phyloP scores from a whole-genome alignment of 2,113 vertebrate genomes.

The Struthidea cinerea region DNA sequence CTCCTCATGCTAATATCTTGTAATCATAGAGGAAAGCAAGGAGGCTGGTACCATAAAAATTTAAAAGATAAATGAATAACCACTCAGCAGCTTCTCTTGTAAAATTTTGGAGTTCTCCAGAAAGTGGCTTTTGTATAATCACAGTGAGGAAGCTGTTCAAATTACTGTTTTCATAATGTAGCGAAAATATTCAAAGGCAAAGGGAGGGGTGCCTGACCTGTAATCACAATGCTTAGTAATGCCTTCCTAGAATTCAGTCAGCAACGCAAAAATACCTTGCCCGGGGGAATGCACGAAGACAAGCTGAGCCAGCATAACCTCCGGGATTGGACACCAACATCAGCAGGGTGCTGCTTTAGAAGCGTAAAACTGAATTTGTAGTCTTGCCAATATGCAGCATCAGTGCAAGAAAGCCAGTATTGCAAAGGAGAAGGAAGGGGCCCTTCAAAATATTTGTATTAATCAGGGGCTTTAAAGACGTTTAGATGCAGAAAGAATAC shows the following conservation, averaged over 20 bases:
- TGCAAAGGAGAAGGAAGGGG: background rate
- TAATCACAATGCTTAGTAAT: slow-evolving; percentile 62
- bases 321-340: background rate
- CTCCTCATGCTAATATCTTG: background rate
- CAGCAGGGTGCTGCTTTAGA: slow-evolving; percentile 54
- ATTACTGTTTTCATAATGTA: slow-evolving; percentile 47
- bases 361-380: background rate
- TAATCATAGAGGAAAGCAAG: background rate
- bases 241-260: slow-evolving; percentile 45
- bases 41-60: background rate
- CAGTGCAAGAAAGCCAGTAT: background rate
- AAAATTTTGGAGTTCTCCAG: background rate
- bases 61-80: background rate
- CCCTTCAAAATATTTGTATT: background rate
- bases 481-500: background rate
- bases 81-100: slow-evolving; percentile 10
- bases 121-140: slow-evolving; percentile 23
- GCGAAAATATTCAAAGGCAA: background rate
- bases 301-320: slow-evolving; percentile 61
- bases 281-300: background rate
- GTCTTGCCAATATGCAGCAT: background rate
- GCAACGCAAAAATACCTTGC: slow-evolving; percentile 47
- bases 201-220: slow-evolving; percentile 49
- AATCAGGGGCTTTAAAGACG: background rate
- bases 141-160: slow-evolving; percentile 36